phyloP scores from a whole-genome alignment of 1,140 invertebrate species.

The Varroa destructor region DNA sequence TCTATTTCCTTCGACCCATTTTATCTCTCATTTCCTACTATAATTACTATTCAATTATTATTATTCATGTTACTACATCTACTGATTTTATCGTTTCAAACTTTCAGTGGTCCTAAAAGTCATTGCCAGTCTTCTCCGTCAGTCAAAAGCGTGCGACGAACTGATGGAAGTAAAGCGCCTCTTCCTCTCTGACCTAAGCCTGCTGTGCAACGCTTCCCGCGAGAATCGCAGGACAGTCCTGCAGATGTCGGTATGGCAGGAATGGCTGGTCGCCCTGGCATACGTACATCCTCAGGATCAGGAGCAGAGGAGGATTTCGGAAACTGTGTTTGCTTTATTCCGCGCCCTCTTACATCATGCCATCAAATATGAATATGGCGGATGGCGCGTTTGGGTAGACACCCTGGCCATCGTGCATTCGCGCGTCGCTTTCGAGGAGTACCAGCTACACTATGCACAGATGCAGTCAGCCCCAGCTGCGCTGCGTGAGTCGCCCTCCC shows the following conservation, averaged over 20 bases:
- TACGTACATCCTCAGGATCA: conserved; percentile 83
- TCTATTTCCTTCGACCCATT: too few species aligned
- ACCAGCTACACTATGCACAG: conserved; percentile 23
- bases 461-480: not conserved
- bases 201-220: conserved; percentile 88
- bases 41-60: too few species aligned
- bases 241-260: conserved; percentile 99
- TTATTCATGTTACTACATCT: too few species aligned
- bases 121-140: conserved; percentile 85
- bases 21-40: too few species aligned
- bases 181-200: conserved; percentile 92
- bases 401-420: conserved; percentile 98
- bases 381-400: conserved; percentile 99
- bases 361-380: conserved; percentile 98
- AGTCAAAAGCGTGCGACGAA: conserved; percentile 82
- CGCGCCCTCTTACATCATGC: conserved; percentile 94
- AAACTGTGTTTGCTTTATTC: conserved; percentile 96
- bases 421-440: conserved; percentile 54
- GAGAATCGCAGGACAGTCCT: conserved; percentile 91
- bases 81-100: too few species aligned
- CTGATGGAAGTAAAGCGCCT: conserved; percentile 77
- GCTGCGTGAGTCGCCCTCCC: conserved; percentile 6
- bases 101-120: conserved; percentile 87
- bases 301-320: conserved; percentile 89
- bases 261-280: conserved; percentile 96